Percentiles rank a stretch among this genome's conserved stretches.
These are phyloP conservation scores for Takifugu bimaculatus DNA, from an alignment of 2,113 vertebrate species.

Conservation along the genomic window DNA sequence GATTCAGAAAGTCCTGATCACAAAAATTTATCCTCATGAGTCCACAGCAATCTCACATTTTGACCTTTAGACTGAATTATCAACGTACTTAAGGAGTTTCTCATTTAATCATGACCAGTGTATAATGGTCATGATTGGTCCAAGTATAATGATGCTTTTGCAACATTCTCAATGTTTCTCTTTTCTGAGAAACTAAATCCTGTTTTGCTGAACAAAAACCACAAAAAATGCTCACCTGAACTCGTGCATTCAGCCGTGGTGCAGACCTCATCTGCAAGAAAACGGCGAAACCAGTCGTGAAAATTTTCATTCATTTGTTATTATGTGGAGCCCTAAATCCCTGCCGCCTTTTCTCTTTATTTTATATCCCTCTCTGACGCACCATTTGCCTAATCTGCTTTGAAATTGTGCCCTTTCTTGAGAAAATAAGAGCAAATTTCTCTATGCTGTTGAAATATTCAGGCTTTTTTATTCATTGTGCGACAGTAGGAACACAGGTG, in stretches of 20 bases:
- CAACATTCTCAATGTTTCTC: no score
- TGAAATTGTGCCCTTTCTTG: conserved; percentile 9
- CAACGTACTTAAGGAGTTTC: no score
- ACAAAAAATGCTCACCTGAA: conserved; percentile 81
- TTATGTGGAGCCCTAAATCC: conserved; percentile 8
- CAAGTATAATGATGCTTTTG: no score
- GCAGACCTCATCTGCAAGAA: conserved; percentile 84
- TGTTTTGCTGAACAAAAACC: background rate
- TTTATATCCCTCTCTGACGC: conserved; percentile 1
- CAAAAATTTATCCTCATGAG: no score
- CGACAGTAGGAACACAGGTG: conserved; percentile 4
- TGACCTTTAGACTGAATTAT: no score
- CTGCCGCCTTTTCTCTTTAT: background rate
- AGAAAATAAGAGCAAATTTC: conserved; percentile 15
- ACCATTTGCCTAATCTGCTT: background rate
- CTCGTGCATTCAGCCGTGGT: conserved; percentile 89
- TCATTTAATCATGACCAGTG: no score
- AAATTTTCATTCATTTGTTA: conserved; percentile 36
- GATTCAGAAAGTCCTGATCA: no score
- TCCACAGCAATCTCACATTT: no score
- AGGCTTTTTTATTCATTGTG: background rate
- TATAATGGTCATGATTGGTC: no score
- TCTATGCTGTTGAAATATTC: background rate
- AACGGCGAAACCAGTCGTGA: conserved; percentile 49
- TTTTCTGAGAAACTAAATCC: no score